Conservation (phyloP, 64 coral and sea anemone genomes). For the Platygyra sinensis region DNA sequence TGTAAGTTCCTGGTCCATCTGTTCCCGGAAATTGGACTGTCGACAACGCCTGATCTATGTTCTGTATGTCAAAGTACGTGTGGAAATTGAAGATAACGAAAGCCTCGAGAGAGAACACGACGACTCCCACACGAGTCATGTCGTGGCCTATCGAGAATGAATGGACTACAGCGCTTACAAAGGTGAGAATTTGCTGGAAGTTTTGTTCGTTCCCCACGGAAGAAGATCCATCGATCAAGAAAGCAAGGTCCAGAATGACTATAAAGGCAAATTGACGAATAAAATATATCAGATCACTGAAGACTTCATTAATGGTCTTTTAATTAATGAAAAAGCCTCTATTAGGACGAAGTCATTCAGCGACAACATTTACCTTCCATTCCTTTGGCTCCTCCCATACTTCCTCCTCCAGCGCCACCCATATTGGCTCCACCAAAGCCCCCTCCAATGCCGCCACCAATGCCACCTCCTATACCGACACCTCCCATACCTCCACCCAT, state of each 20-base stretch:
- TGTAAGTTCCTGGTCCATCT: constrained; percentile 90
- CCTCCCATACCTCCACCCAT: no score
- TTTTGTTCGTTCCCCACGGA: constrained; percentile 70
- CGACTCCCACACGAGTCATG: constrained; percentile 66
- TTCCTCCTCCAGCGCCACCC: no score
- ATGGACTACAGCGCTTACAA: constrained; percentile 76
- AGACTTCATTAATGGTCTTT: no score
- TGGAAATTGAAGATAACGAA: constrained; percentile 97
- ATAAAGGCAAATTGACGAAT: neutral
- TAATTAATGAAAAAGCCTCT: no score
- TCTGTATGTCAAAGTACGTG: constrained; percentile 85
- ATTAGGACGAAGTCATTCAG: no score
- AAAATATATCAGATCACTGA: no score
- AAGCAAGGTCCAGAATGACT: constrained; percentile 81
- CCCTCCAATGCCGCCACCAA: no score
- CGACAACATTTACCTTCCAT: no score
- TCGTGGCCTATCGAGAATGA: constrained; percentile 62
- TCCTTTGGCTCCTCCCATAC: no score
- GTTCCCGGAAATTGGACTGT: constrained; percentile 86
- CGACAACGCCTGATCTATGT: constrained; percentile 76
- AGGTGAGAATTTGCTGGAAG: constrained; percentile 88
- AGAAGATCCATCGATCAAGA: constrained; percentile 86
- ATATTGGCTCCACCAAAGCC: no score
- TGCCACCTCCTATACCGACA: no score
- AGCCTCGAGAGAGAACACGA: constrained; percentile 78